Evolutionary conservation across 2,113 vertebrate genomes (phyloP).

Genomic region (Myocastor coypus): DNA sequence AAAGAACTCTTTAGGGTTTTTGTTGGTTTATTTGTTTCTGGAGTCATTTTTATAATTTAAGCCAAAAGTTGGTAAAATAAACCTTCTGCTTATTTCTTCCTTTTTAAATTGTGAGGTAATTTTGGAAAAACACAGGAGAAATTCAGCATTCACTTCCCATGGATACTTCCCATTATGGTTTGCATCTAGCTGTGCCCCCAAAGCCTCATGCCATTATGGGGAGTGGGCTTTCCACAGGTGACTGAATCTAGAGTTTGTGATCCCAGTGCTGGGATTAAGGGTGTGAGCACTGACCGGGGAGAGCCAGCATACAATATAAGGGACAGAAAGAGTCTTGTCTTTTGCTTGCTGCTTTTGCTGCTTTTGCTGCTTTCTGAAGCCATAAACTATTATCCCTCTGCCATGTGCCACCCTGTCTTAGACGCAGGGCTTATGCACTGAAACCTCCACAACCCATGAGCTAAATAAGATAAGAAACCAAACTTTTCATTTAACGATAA

Average conservation of each 20-base stretch:
- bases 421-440: background rate
- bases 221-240: background rate
- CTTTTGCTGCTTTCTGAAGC: background rate
- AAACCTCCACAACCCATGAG: background rate
- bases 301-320: background rate
- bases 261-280: background rate
- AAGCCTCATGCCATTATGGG: background rate
- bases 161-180: background rate
- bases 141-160: background rate
- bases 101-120: constrained; percentile 1
- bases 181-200: background rate
- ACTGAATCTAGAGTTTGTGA: background rate
- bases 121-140: constrained; percentile 29
- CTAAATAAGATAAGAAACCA: background rate
- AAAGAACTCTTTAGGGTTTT: background rate
- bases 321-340: background rate
- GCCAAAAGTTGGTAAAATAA: background rate
- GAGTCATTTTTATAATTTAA: background rate
- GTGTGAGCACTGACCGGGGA: background rate
- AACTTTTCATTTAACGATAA: background rate
- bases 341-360: background rate
- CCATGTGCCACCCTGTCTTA: background rate
- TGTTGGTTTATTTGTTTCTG: background rate
- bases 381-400: background rate
- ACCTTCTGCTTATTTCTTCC: background rate